Conservation (phyloP, 2,888 invertebrate genomes). For the Yponomeuta evonymella region DNA sequence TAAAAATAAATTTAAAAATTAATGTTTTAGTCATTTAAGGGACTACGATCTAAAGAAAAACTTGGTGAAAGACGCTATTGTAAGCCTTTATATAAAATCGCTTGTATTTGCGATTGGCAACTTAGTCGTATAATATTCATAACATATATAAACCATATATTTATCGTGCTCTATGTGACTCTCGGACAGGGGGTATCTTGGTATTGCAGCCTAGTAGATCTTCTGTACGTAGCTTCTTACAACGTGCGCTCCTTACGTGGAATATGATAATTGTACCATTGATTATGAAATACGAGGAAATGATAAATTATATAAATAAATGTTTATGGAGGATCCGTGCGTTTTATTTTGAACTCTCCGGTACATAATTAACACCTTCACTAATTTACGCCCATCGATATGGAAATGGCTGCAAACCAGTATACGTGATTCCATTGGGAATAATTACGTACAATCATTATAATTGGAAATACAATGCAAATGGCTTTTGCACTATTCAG, state of each 20-base stretch:
- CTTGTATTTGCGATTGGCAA: conserved; percentile 72
- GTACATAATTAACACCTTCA: too few relatives aligned
- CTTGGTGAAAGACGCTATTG: conserved; percentile 74
- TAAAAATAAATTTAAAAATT: conserved; percentile 58
- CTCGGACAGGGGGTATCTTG: conserved; percentile 63
- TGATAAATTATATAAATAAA: conserved; percentile 73
- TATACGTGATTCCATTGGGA: too few relatives aligned
- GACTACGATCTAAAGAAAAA: conserved; percentile 58
- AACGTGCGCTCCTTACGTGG: conserved; percentile 55
- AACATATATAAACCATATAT: conserved; percentile 57
- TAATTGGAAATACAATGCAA: too few relatives aligned
- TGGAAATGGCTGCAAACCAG: too few relatives aligned
- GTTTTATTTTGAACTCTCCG: conserved; percentile 22
- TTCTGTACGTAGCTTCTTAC: conserved; percentile 70
- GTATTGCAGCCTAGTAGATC: conserved; percentile 68
- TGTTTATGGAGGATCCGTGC: conserved; percentile 63
- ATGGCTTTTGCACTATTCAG: too few relatives aligned
- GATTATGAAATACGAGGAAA: conserved; percentile 67
- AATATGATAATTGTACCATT: conserved; percentile 61
- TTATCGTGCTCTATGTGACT: conserved; percentile 54
- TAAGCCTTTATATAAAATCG: conserved; percentile 68
- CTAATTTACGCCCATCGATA: too few relatives aligned
- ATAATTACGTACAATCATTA: too few relatives aligned
- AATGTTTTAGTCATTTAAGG: conserved; percentile 68
- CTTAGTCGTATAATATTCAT: conserved; percentile 64